These are phyloP conservation scores for Chrysoperla carnea DNA, from an alignment of 1,140 invertebrate species.

Conservation along the genomic window DNA sequence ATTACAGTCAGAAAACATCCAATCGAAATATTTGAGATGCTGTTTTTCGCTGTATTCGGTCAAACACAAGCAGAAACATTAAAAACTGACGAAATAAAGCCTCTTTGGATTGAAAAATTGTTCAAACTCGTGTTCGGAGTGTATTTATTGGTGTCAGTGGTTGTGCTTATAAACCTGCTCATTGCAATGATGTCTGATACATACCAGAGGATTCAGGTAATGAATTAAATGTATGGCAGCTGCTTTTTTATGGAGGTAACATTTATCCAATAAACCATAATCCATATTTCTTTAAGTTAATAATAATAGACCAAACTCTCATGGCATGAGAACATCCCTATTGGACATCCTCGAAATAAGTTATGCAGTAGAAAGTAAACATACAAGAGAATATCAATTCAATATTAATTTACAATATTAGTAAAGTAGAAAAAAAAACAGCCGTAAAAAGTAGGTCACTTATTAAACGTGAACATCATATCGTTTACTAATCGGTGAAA, in stretches of 20 bases:
- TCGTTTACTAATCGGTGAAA: too few species aligned
- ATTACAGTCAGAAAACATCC: constrained; percentile 77
- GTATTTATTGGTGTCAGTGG: constrained; percentile 96
- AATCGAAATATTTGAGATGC: constrained; percentile 81
- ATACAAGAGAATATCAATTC: too few species aligned
- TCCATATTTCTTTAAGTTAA: neutral
- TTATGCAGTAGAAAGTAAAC: too few species aligned
- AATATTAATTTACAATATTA: too few species aligned
- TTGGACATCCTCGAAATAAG: too few species aligned
- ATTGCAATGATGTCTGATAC: constrained; percentile 99
- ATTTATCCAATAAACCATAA: constrained; percentile 1
- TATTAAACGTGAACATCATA: too few species aligned
- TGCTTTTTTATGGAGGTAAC: too few species aligned
- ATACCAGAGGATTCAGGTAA: constrained; percentile 93
- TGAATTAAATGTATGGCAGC: neutral
- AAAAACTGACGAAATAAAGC: constrained; percentile 38
- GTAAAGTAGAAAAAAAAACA: too few species aligned
- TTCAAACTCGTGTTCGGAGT: constrained; percentile 74
- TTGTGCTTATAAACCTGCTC: constrained; percentile 96
- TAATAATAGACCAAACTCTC: too few species aligned
- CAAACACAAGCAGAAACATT: constrained; percentile 77
- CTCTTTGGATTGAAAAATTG: constrained; percentile 54
- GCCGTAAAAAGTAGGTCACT: too few species aligned
- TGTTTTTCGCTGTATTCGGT: constrained; percentile 98
- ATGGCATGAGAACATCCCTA: too few species aligned